Evolutionary conservation across 2,797 vertebrate species (phyloP), one percentile per base, ranked within the genome.

Genomic region (Coracias cyanogaster): DNA sequence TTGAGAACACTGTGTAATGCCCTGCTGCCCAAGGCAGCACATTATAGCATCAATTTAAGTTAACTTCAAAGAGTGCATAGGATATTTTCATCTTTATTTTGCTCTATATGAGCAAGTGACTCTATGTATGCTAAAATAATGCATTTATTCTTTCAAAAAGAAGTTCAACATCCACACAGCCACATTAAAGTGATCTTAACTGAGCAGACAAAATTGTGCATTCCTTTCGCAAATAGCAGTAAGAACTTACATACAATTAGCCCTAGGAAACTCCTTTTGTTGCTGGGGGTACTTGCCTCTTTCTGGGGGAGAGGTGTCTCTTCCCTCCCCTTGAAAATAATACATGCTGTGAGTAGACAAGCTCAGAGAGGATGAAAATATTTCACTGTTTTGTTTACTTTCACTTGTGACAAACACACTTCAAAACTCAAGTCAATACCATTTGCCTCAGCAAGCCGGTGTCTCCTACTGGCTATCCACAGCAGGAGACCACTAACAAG

Each of bases 351-450:
- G 37, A n/a, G 35, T 5, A 52, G 19, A 24, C 9, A 9, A 78
- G 29, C 15, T 79, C 43, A 61, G 1, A 46, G 39, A 60, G 29
- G 46, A 35, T 5, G 17, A 51, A 55, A 67, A 57, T 14, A 12
- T 6, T 57, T 46, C 48, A 12, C 15, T 52, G 73, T 15, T 51
- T 61, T 57, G 41, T 52, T 54, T 57, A 19, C 67, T 71, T 61
- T 69, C 5, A 7, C 28, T 54, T 67, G 29, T 62, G 71, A 37
- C 43, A 61, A 77, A 66, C 10, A 26, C 6, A 25, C n/a, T 74
- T 55, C 41, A 41, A 58, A 86, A 7, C 21, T 37, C 18, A 19
- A 4, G 1, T 2, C 21, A 20, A 3, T 6, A 26, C 0, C 0
- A 29, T 46, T 43, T 46, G 22, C 26, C 33, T 46, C 67, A 61